Evolutionary conservation across 2,888 invertebrate genomes (phyloP).

Genomic region (Oasisia sp.): DNA sequence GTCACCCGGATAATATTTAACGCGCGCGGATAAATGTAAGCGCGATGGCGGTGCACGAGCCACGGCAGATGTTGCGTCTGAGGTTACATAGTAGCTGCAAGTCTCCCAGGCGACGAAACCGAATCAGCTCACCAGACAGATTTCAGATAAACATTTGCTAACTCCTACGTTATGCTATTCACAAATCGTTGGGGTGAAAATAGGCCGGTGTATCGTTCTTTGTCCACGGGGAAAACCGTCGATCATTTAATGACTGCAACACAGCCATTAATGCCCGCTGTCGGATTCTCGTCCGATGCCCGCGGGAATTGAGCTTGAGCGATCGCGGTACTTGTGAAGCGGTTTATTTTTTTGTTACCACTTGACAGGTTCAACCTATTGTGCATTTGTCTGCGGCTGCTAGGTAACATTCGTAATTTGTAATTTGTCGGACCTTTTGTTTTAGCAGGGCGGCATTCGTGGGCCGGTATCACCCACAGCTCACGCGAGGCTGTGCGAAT

Average conservation of each 20-base stretch:
- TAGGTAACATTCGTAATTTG: not conserved
- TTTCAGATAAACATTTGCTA: slow-evolving; percentile 12
- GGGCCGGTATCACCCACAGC: too few species aligned
- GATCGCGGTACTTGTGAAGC: not conserved
- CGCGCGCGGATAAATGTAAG: not conserved
- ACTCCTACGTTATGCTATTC: not conserved
- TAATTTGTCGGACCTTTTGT: not conserved
- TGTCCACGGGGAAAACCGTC: not conserved
- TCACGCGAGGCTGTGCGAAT: too few species aligned
- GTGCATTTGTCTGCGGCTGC: not conserved
- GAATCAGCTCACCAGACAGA: not conserved
- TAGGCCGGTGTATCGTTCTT: not conserved
- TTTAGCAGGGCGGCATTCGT: not conserved
- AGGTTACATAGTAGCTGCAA: not conserved
- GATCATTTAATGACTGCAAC: not conserved
- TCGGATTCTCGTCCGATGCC: not conserved
- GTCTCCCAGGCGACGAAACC: not conserved
- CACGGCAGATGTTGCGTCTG: not conserved
- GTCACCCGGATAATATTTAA: too few species aligned
- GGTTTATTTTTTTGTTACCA: not conserved
- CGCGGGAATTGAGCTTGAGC: not conserved
- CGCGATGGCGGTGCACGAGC: not conserved
- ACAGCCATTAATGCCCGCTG: not conserved
- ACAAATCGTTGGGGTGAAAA: not conserved
- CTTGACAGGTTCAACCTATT: not conserved